Percentiles rank a stretch among this genome's conserved stretches.
Evolutionary conservation across 2,888 invertebrate genomes (phyloP).

Genomic region (Caenorhabditis doughertyi): DNA sequence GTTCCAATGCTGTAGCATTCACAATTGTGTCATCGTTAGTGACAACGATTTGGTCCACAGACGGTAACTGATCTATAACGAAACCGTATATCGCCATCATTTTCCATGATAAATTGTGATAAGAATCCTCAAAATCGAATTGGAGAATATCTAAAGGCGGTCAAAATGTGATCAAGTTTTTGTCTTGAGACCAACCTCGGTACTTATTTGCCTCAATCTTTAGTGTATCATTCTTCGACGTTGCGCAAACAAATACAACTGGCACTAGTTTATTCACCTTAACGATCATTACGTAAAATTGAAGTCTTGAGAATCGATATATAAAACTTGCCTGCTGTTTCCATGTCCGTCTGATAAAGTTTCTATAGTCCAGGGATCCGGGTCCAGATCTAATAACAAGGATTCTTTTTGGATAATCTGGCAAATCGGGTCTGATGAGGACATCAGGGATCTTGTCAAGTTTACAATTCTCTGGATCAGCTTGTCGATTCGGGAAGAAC

Average conservation of each 20-base stretch:
- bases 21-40: constrained; percentile 81
- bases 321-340: constrained; percentile 65
- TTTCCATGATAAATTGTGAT: constrained; percentile 80
- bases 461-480: constrained; percentile 60
- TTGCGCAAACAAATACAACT: constrained; percentile 72
- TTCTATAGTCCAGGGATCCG: constrained; percentile 74
- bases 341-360: constrained; percentile 80
- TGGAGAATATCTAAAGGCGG: constrained; percentile 76
- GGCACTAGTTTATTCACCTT: constrained; percentile 72
- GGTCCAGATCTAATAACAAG: constrained; percentile 77
- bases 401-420: constrained; percentile 61
- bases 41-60: constrained; percentile 74
- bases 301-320: not conserved
- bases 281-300: constrained; percentile 5
- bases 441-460: constrained; percentile 67
- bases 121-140: constrained; percentile 81
- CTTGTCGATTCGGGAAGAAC: constrained; percentile 60
- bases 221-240: constrained; percentile 63
- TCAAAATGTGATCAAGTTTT: not conserved
- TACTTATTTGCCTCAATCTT: constrained; percentile 67
- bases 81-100: constrained; percentile 82
- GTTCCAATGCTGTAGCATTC: constrained; percentile 78
- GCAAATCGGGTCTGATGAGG: constrained; percentile 64
- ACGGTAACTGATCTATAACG: constrained; percentile 71
- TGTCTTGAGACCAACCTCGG: constrained; percentile 41